These are phyloP conservation scores for Sinhomidia bicolor DNA, from an alignment of 2,888 invertebrate species.

Conservation along the genomic window DNA sequence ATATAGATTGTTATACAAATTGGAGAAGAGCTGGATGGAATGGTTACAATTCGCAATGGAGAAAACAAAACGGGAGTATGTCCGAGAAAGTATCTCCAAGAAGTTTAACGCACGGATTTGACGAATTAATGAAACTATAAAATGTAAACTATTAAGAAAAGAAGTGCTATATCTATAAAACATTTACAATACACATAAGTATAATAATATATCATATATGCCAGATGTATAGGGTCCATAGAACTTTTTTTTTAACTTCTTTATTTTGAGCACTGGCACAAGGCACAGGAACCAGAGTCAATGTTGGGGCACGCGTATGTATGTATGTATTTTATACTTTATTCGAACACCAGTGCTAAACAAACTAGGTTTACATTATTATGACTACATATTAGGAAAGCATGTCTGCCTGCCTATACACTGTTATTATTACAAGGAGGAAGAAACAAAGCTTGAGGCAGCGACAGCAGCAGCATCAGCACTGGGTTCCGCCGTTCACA, in stretches of 20 bases:
- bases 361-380: no score
- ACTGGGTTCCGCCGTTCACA: no score
- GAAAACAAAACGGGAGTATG: constrained; percentile 96
- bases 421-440: no score
- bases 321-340: no score
- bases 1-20: constrained; percentile 92
- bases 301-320: not conserved
- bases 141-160: not conserved
- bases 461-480: no score
- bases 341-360: no score
- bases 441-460: no score
- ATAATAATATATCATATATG: not conserved
- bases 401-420: no score
- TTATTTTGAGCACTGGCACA: not conserved
- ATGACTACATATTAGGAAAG: no score
- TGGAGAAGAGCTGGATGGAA: constrained; percentile 95
- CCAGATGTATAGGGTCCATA: constrained; percentile 29
- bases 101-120: constrained; percentile 89
- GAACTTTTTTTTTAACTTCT: not conserved
- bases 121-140: constrained; percentile 24
- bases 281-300: not conserved
- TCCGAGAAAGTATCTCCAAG: constrained; percentile 96
- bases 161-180: not conserved
- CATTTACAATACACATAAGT: not conserved
- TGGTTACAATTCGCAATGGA: constrained; percentile 96